Evolutionary conservation across 2,797 vertebrate species (phyloP).

Genomic region (Lacerta agilis): DNA sequence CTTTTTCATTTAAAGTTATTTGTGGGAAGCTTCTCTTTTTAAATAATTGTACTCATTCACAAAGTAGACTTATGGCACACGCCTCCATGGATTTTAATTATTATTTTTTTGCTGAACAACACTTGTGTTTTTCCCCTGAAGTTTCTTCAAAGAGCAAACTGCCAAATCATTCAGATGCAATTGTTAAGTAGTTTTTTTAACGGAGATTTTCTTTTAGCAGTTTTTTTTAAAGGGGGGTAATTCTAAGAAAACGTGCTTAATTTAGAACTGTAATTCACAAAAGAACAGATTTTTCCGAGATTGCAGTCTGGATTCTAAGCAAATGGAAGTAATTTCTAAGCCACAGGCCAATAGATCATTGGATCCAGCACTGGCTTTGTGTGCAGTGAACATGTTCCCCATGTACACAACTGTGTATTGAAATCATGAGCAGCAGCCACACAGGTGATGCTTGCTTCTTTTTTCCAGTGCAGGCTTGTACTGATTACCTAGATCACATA

Average conservation of each 20-base stretch:
- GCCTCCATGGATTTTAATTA: slow-evolving; percentile 65
- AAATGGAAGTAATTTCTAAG: background rate
- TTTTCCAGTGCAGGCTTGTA: background rate
- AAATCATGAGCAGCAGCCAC: slow-evolving; percentile 51
- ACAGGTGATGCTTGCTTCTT: background rate
- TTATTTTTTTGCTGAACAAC: slow-evolving; percentile 31
- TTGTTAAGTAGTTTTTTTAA: slow-evolving; percentile 57
- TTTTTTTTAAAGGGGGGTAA: slow-evolving; percentile 13
- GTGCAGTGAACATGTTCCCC: background rate
- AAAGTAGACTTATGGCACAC: slow-evolving; percentile 57
- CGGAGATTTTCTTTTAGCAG: slow-evolving; percentile 39
- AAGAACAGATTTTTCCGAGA: background rate
- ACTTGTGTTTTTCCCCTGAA: slow-evolving; percentile 49
- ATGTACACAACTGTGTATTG: background rate
- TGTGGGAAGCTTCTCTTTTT: slow-evolving; percentile 51
- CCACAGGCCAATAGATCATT: background rate
- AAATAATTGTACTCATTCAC: slow-evolving; percentile 60
- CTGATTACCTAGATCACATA: background rate
- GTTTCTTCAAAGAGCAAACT: slow-evolving; percentile 59
- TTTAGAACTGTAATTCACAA: slow-evolving; percentile 19
- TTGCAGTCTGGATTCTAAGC: background rate
- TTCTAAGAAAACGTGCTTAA: slow-evolving; percentile 30
- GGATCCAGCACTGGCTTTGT: background rate
- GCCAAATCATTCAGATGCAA: slow-evolving; percentile 65
- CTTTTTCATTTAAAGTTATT: slow-evolving; percentile 56